Evolutionary conservation across 2,888 invertebrate species (phyloP), one percentile per base, ranked within the genome.

Genomic region (Lithophane semibrunnea): DNA sequence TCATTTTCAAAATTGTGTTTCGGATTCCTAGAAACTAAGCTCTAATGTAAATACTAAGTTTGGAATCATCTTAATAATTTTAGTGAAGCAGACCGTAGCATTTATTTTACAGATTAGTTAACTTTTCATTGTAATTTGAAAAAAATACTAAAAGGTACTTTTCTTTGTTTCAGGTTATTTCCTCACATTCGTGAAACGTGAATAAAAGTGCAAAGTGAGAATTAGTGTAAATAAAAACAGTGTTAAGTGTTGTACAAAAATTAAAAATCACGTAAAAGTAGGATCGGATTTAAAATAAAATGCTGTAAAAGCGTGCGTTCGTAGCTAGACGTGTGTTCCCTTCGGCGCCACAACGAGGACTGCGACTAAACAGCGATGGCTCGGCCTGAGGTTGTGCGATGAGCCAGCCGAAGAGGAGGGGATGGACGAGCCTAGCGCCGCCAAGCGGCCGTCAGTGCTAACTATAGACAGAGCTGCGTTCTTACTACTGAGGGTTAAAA

Each of bases 401-500:
- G 96, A 96, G 85, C 91, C 93, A 77, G 89, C 91, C 0, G 95
- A 95, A 77, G 95, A 94, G 86, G 95, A 95, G 92, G 95, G 91
- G 85, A 96, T 96, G 96, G 96, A 96, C 79, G 96, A 96, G 91
- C 94, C 95, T 58, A 93, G 94, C 91, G 91, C 95, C 87, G 93
- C 95, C 91, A 97, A 97, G 93, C 97, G 97, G 94, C 97, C 97
- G 90, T 97, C 97, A 88, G 97, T 98, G 83, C 96, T 99, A 88
- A 98, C 98, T 89, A 98, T 99, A 93, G 99, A 99, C 97, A 97
- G 98, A 86, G 99, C 99, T 71, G 99, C 99, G 74, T 99, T 99
- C 94, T 97, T 99, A 58, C 97, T 99, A 88, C 97, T 99, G 88
- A 97, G 99, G 88, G 99, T 99, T 79, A 99, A 99, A 93, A 98